Evolutionary conservation across 2,113 vertebrate genomes (phyloP).

Genomic region (Coreoperca whiteheadi): DNA sequence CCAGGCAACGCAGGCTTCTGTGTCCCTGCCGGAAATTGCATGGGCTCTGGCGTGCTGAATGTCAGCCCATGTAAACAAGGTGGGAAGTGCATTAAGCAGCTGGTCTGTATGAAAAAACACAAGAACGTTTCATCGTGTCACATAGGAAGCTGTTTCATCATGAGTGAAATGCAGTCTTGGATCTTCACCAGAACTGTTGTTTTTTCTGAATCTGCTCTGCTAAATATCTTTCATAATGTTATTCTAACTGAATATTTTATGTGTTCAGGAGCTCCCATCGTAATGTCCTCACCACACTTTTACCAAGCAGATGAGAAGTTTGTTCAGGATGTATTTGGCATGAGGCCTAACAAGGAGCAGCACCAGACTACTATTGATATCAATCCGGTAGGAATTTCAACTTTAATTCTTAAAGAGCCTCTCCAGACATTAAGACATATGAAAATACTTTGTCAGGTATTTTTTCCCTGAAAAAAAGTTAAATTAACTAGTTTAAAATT

Average conservation of each 20-base stretch:
- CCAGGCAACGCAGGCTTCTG: constrained; percentile 95
- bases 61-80: constrained; percentile 92
- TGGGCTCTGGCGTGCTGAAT: constrained; percentile 91
- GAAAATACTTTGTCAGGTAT: not conserved
- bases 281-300: constrained; percentile 97
- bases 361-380: constrained; percentile 92
- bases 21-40: constrained; percentile 89
- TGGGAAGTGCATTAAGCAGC: constrained; percentile 57
- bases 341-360: constrained; percentile 89
- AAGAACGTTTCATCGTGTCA: not conserved
- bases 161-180: not conserved
- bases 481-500: not conserved
- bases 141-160: not conserved
- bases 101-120: not conserved
- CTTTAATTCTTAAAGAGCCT: not conserved
- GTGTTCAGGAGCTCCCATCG: constrained; percentile 90
- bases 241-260: not conserved
- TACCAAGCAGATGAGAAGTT: constrained; percentile 92
- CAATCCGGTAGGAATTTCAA: constrained; percentile 87
- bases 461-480: not conserved
- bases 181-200: not conserved
- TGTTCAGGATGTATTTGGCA: constrained; percentile 86
- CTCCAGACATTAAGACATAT: not conserved
- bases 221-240: not conserved
- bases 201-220: not conserved